Percentiles rank a stretch among this genome's conserved stretches.
phyloP scores from a whole-genome alignment of 2,113 vertebrate species.

The Podocnemis expansa region DNA sequence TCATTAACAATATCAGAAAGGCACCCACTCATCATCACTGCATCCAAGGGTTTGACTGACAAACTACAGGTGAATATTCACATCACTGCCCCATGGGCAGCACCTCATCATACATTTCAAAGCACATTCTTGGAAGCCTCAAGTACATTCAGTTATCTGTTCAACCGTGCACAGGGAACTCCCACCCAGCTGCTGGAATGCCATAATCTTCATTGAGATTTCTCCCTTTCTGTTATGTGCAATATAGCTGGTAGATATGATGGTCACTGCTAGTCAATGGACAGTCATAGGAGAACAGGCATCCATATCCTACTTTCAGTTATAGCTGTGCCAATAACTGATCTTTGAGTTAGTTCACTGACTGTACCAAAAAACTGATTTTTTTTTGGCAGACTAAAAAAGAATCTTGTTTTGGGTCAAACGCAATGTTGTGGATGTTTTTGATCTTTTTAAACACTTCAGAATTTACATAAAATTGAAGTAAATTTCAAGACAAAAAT shows the following conservation, averaged over 20 bases:
- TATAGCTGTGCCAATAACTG: background rate
- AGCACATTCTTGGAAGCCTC: background rate
- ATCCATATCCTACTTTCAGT: background rate
- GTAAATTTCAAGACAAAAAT: background rate
- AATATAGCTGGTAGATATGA: background rate
- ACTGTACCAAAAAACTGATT: background rate
- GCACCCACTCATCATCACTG: background rate
- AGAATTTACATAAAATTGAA: background rate
- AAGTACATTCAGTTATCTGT: background rate
- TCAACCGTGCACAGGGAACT: background rate
- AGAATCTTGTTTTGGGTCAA: background rate
- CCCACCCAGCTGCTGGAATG: background rate
- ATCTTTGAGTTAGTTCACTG: background rate
- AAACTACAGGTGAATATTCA: background rate
- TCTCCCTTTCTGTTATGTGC: background rate
- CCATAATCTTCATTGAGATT: background rate
- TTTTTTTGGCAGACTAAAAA: background rate
- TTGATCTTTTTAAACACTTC: background rate
- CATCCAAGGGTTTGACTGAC: background rate
- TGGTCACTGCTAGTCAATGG: background rate
- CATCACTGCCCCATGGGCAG: background rate
- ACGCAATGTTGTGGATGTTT: background rate
- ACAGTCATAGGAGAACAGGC: background rate
- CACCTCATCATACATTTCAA: background rate
- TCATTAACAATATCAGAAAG: background rate